These are phyloP conservation scores for Bolborhynchus lineola DNA, from an alignment of 2,113 vertebrate genomes.

Conservation along the genomic window DNA sequence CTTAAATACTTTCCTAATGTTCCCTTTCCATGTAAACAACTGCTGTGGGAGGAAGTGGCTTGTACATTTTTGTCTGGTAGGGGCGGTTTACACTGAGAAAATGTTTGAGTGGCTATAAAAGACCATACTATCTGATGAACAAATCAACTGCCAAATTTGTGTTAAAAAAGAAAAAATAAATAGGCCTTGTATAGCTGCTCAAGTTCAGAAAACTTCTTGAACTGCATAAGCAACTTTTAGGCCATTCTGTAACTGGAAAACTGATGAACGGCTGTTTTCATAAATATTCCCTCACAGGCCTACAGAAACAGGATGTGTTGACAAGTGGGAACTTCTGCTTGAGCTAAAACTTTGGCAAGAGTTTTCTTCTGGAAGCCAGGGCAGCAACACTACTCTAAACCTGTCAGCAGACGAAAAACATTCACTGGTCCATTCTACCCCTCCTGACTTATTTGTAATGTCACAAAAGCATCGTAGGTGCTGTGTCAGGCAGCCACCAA, in stretches of 20 bases:
- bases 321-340: neutral
- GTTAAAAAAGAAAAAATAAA: neutral
- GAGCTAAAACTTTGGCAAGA: neutral
- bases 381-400: neutral
- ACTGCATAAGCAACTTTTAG: neutral
- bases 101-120: neutral
- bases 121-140: neutral
- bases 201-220: neutral
- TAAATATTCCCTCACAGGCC: neutral
- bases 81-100: slow-evolving; percentile 8
- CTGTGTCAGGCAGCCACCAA: neutral
- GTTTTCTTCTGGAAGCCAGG: neutral
- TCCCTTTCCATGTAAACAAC: slow-evolving; percentile 36
- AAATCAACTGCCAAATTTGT: neutral
- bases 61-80: slow-evolving; percentile 40
- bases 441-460: neutral
- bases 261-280: neutral
- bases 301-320: neutral
- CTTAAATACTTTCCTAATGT: slow-evolving; percentile 50
- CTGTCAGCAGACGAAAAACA: neutral
- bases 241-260: neutral
- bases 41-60: slow-evolving; percentile 52
- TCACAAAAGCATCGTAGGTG: neutral
- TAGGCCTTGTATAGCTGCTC: neutral
- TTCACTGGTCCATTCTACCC: neutral